Conservation (phyloP, 2,113 vertebrate species). For the Oreochromis tanganicae region DNA sequence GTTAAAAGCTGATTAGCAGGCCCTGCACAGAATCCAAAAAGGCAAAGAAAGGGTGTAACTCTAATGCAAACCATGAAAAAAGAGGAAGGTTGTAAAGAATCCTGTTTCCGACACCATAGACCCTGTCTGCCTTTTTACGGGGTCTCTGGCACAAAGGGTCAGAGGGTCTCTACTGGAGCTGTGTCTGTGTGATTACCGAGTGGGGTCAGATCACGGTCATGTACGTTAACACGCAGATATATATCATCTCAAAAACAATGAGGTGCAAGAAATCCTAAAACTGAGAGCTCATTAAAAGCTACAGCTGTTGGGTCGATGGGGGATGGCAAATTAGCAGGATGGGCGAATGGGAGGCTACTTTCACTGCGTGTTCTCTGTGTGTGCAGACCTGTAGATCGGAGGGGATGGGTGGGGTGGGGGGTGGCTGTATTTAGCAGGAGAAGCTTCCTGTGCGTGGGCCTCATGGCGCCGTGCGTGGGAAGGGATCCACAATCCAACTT, state of each 20-base stretch:
- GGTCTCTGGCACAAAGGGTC: slow-evolving; percentile 24
- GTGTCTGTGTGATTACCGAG: slow-evolving; percentile 19
- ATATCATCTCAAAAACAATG: slow-evolving; percentile 11
- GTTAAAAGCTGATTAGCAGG: slow-evolving; percentile 24
- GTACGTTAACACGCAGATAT: slow-evolving; percentile 39
- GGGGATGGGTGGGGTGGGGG: neutral
- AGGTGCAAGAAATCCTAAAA: neutral
- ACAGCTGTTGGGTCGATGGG: slow-evolving; percentile 25
- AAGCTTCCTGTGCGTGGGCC: slow-evolving; percentile 70
- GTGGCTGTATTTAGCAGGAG: slow-evolving; percentile 64
- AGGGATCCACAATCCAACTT: slow-evolving; percentile 59
- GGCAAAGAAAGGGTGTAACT: slow-evolving; percentile 18
- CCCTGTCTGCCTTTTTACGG: slow-evolving; percentile 27
- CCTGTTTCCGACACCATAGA: slow-evolving; percentile 22
- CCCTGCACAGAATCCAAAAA: neutral
- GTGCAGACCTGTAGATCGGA: slow-evolving; percentile 41
- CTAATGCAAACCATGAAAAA: slow-evolving; percentile 9
- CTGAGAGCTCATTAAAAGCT: slow-evolving; percentile 40
- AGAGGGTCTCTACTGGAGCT: neutral
- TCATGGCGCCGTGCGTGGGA: slow-evolving; percentile 64
- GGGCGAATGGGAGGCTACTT: slow-evolving; percentile 16
- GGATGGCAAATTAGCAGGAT: neutral
- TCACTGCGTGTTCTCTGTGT: slow-evolving; percentile 39
- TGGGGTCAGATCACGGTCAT: slow-evolving; percentile 48
- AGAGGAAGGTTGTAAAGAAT: slow-evolving; percentile 35